Conservation (phyloP, 2,113 vertebrate species). For the Hemibagrus wyckioides region DNA sequence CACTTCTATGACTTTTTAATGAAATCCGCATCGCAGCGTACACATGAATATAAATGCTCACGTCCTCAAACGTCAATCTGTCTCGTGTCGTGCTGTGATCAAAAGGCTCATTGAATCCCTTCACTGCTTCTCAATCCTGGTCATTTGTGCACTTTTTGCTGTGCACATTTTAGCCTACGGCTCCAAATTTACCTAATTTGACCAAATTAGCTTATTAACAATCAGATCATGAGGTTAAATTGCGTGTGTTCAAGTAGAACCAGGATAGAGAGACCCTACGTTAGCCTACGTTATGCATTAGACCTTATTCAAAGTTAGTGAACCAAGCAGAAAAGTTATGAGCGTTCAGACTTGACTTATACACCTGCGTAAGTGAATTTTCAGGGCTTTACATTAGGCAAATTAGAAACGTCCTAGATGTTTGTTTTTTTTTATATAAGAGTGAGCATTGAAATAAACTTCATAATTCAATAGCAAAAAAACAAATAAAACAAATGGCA, state of each 20-base stretch:
- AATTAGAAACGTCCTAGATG: too few species aligned
- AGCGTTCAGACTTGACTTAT: background rate
- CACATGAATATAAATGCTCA: conserved; percentile 64
- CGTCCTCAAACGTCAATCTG: conserved; percentile 59
- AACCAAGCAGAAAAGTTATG: background rate
- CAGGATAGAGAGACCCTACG: background rate
- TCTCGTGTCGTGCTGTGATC: conserved; percentile 61
- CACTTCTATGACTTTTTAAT: conserved; percentile 59
- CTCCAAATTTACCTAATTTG: background rate
- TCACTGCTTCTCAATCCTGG: background rate
- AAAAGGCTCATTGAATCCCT: conserved; percentile 53
- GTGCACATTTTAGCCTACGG: background rate
- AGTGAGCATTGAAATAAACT: background rate
- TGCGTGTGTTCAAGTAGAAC: background rate
- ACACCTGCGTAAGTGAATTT: background rate
- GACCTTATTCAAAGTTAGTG: background rate
- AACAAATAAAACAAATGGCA: background rate
- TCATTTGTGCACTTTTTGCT: background rate
- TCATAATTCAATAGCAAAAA: background rate
- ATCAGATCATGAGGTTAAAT: background rate
- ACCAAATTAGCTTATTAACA: background rate
- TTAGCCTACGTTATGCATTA: too few species aligned
- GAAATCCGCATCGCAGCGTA: conserved; percentile 47
- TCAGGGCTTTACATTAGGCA: background rate
- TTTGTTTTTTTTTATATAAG: too few species aligned